Percentiles rank a stretch among this genome's conserved stretches.
Conservation (phyloP, 2,113 vertebrate genomes). For the Cyanoderma ruficeps region DNA sequence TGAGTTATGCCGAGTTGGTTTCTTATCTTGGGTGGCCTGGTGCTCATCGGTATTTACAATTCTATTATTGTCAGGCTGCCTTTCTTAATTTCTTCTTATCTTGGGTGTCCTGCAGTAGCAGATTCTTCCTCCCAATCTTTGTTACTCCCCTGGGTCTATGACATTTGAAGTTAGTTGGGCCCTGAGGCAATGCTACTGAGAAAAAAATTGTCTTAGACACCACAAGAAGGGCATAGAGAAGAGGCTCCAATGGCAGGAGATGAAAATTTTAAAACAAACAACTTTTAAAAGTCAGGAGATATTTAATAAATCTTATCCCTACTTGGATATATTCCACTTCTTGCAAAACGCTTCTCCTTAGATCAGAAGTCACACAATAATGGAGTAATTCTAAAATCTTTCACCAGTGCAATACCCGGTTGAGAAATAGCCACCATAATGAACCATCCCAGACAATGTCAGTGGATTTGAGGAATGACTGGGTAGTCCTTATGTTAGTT, state of each 20-base stretch:
- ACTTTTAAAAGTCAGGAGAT: neutral
- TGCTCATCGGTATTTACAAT: neutral
- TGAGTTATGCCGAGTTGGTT: neutral
- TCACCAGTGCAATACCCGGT: constrained; percentile 13
- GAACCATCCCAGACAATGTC: neutral
- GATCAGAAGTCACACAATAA: neutral
- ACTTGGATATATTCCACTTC: neutral
- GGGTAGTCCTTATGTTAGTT: neutral
- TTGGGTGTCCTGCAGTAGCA: neutral
- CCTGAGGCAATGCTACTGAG: neutral
- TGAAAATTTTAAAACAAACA: neutral
- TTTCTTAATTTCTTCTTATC: neutral
- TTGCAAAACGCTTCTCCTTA: constrained; percentile 12
- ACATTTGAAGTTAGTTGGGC: neutral
- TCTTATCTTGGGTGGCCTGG: neutral
- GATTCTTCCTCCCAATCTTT: neutral
- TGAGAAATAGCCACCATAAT: neutral
- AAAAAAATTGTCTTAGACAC: neutral
- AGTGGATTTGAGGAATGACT: neutral
- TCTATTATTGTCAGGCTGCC: neutral
- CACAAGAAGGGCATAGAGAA: neutral
- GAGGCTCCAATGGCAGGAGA: neutral
- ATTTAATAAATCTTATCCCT: neutral
- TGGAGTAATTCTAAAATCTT: neutral
- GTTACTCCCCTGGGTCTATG: neutral